Percentiles rank a stretch among this genome's conserved stretches.
phyloP scores from a whole-genome alignment of 2,797 vertebrate species.

The Takifugu ocellatus region DNA sequence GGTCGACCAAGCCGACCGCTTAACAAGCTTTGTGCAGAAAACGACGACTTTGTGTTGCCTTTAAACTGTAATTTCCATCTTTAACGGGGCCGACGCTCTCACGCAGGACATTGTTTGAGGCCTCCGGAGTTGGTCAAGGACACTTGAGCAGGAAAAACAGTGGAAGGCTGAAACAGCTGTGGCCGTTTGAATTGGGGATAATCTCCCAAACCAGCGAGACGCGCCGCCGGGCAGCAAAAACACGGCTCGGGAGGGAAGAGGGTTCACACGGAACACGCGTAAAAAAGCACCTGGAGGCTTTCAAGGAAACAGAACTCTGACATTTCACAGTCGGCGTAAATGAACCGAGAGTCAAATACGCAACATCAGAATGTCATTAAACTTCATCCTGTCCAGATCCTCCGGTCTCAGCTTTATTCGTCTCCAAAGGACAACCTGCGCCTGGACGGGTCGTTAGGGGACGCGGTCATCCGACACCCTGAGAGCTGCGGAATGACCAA shows the following conservation, averaged over 20 bases:
- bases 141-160: conserved; percentile 39
- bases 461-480: not conserved
- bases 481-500: not conserved
- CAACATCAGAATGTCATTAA: not conserved
- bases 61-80: conserved; percentile 31
- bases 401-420: not conserved
- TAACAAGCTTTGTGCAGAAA: conserved; percentile 18
- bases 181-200: conserved; percentile 22
- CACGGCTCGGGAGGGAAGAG: not conserved
- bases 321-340: no score
- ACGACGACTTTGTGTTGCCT: conserved; percentile 20
- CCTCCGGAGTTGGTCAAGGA: conserved; percentile 15
- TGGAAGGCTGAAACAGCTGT: conserved; percentile 11
- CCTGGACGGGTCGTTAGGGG: not conserved
- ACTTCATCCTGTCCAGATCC: not conserved
- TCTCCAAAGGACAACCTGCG: not conserved
- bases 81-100: conserved; percentile 11
- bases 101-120: conserved; percentile 10
- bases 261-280: no score
- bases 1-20: conserved; percentile 11
- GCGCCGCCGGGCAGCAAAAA: conserved; percentile 5
- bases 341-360: not conserved
- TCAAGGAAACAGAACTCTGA: no score
- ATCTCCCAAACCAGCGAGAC: conserved; percentile 9
- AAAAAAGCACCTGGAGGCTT: no score